Evolutionary conservation across 2,888 invertebrate genomes (phyloP).

Genomic region (Pardosa pseudoannulata): DNA sequence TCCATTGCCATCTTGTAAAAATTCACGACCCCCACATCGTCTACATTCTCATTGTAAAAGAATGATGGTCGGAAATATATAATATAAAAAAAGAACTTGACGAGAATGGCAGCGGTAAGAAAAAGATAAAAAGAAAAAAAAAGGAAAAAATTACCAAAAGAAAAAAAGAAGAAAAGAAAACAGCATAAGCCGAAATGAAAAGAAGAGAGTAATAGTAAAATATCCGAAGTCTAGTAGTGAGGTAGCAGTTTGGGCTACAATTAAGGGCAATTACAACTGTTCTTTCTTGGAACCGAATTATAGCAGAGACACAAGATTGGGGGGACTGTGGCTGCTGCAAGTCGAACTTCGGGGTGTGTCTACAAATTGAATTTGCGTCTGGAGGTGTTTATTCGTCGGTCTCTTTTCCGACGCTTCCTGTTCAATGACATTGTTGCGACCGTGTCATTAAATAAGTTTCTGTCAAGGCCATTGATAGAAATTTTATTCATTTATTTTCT

Average conservation of each 20-base stretch:
- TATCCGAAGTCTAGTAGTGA: constrained; percentile 51
- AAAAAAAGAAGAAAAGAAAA: background rate
- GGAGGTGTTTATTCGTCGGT: no score
- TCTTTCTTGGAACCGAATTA: constrained; percentile 49
- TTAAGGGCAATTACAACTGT: constrained; percentile 67
- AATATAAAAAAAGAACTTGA: background rate
- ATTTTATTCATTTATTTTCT: no score
- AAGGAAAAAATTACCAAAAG: background rate
- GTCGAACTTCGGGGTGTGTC: constrained; percentile 44
- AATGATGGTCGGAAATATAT: background rate
- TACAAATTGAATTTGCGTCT: constrained; percentile 62
- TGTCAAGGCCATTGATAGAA: no score
- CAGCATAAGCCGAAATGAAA: background rate
- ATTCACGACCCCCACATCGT: background rate
- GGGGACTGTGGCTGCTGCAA: constrained; percentile 17
- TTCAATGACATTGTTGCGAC: no score
- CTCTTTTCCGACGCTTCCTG: no score
- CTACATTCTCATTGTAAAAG: background rate
- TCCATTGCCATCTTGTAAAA: background rate
- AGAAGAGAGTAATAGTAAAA: constrained; percentile 31
- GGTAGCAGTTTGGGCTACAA: constrained; percentile 63
- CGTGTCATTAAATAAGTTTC: no score
- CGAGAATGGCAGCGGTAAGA: background rate
- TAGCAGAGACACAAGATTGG: constrained; percentile 13
- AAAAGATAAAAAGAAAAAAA: background rate